Evolutionary conservation across 2,888 invertebrate genomes (phyloP), one percentile per base, ranked within the genome.

Genomic region (Drosophila macrothrix): DNA sequence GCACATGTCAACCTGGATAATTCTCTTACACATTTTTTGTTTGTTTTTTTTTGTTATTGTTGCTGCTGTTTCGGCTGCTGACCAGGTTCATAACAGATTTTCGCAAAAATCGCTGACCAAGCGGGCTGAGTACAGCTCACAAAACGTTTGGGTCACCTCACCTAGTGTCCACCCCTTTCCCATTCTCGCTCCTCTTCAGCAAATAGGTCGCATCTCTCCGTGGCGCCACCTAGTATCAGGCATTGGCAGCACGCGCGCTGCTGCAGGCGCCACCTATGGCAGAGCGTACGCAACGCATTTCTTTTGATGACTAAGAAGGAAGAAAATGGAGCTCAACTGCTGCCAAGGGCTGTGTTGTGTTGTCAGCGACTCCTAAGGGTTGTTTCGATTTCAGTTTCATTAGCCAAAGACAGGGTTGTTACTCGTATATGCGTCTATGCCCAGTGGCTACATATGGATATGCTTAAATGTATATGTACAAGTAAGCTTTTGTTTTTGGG

Each of bases 181-280:
- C 14, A 39, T 37, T 14, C 19, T 39, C 4, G 2, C 14, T 39
- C 39, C 28, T 33, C 4, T 19, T 28, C n/a, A 2, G 9, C 39
- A 50, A 60, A 59, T 70, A 28, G 43, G 28, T 37, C 14, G n/a
- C 41, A 39, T 62, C 25, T 53, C 7, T 16, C 2, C 0, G 39
- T 83, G 54, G 55, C 90, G 90, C 85, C 85, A 88, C 73, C 85
- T 85, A 61, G 31, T 4, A n/a, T 25, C 55, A 22, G 52, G 39
- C 50, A 31, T 4, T 9, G 19, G 49, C 49, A 71, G 10, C 65
- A 28, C 4, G 14, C 9, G 39, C 46, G 7, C 14, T 19, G 28
- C 10, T 12, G 6, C 12, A 22, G 54, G 62, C 90, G 84, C 90
- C 84, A 83, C 70, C 84, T 84, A 68, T 75, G 67, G 78, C 31